Base-by-base conservation (phyloP, 2,797 vertebrate species). In the Muraenolepis orangiensis region DNA sequence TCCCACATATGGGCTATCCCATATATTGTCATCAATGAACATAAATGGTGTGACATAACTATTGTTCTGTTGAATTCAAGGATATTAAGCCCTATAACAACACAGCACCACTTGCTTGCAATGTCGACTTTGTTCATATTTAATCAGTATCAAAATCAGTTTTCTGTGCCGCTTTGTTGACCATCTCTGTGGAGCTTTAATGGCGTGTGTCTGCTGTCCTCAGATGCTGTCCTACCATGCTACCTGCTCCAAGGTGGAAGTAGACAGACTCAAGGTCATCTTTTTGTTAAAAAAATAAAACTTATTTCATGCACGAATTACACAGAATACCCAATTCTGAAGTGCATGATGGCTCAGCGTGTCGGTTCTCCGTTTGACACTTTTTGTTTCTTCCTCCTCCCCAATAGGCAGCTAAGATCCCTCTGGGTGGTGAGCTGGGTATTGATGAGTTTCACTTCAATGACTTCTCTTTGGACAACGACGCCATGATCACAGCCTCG, bases 151-250 rank as follows among this genome's bases (percentile, higher is more conserved):
- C 51, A n/a, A 23, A 57, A 23, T 57, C 51, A 3, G 51, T 57
- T 57, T 38, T n/a, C 40, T 46, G 13, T 46, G 40, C 40, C 40
- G 16, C 40, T 46, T 46, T 46, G 40, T 46, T 18, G 40, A 16
- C 1, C 16, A 46, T 46, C 40, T 57, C 51, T 57, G 51, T 57
- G 51, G 51, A 57, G 51, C 20, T n/a, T 57, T 57, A 20, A 57
- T 57, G 20, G 11, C 10, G 38, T 71, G 4, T 34, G 80, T 78
- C 78, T 74, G 7, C 29, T 77, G 20, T 34, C 80, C 76, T 42
- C 77, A 95, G 94, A 94, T 95, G 94, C 81, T 95, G 83, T 95
- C 94, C 67, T 95, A 95, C 80, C 94, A 95, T 57, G 94, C 93
- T 13, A 95, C 94, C 18, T 95, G 93, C 84, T 94, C 93, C 76